A percentile compares a stretch with the other conserved stretches of the same genome.
phyloP scores from a whole-genome alignment of 92 coral and sea anemone genomes.

The Siderastrea siderea region DNA sequence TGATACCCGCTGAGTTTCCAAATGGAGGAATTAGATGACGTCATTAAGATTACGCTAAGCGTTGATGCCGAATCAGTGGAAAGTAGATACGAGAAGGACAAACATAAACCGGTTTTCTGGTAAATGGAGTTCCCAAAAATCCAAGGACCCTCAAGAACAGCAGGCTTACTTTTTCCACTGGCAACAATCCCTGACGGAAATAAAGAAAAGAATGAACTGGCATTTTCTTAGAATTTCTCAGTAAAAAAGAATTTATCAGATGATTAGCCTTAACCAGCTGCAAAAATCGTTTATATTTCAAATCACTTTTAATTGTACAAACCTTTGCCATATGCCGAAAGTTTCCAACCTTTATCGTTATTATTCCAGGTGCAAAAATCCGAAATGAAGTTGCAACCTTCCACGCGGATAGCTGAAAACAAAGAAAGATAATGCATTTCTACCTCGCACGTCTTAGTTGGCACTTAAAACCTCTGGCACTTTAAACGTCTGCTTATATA shows the following conservation, averaged over 20 bases:
- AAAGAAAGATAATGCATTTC: neutral
- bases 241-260: too few relatives aligned
- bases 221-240: neutral
- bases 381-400: constrained; percentile 33
- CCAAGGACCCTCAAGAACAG: constrained; percentile 67
- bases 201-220: neutral
- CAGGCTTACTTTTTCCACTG: neutral
- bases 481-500: too few relatives aligned
- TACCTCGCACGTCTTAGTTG: neutral
- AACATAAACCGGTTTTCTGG: constrained; percentile 62
- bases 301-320: neutral
- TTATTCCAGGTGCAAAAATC: constrained; percentile 28
- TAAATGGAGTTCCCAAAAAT: constrained; percentile 38
- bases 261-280: too few relatives aligned
- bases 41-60: constrained; percentile 47
- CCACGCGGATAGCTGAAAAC: constrained; percentile 2
- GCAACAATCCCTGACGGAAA: constrained; percentile 1
- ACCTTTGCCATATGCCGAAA: constrained; percentile 4
- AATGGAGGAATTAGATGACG: constrained; percentile 43
- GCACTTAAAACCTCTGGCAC: too few relatives aligned
- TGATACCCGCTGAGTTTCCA: constrained; percentile 79
- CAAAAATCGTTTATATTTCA: too few relatives aligned
- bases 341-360: constrained; percentile 31
- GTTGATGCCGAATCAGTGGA: constrained; percentile 61
- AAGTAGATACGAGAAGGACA: constrained; percentile 68